Percentiles rank a stretch among this genome's conserved stretches.
phyloP scores from a whole-genome alignment of 2,113 vertebrate species.

The Muntiacus muntjak region DNA sequence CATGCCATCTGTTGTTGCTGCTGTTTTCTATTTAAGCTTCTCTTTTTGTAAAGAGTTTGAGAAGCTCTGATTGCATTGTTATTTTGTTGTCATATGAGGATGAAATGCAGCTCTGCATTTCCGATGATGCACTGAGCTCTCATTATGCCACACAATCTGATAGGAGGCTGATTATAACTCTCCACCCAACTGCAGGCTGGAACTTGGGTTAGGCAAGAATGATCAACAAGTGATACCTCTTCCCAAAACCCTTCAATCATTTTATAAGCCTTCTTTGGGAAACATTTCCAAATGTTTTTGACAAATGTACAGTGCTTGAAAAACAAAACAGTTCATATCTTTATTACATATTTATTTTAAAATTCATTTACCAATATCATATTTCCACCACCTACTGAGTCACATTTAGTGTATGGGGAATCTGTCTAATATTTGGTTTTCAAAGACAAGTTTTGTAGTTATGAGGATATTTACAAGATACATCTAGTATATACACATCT shows the following conservation, averaged over 20 bases:
- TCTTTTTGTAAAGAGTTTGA: conserved; percentile 4
- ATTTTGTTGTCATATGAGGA: background rate
- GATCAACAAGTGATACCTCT: background rate
- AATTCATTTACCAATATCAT: background rate
- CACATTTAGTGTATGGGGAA: background rate
- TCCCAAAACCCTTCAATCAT: background rate
- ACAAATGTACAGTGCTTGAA: background rate
- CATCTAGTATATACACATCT: background rate
- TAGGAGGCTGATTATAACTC: background rate
- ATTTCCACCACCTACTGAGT: background rate
- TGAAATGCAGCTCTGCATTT: conserved; percentile 16
- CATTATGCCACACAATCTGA: background rate
- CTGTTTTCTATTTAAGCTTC: conserved; percentile 52
- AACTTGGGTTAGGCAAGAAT: background rate
- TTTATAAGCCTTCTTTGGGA: background rate
- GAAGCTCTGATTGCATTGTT: background rate
- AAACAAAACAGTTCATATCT: background rate
- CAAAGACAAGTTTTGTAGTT: background rate
- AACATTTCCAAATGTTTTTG: background rate
- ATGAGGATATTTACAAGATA: background rate
- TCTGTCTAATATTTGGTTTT: background rate
- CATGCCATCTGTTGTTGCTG: conserved; percentile 45
- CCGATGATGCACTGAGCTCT: background rate
- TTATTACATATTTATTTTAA: background rate
- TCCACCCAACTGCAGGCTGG: background rate